Base-by-base conservation (phyloP, 1,140 invertebrate species). In the Acromyrmex heyeri region DNA sequence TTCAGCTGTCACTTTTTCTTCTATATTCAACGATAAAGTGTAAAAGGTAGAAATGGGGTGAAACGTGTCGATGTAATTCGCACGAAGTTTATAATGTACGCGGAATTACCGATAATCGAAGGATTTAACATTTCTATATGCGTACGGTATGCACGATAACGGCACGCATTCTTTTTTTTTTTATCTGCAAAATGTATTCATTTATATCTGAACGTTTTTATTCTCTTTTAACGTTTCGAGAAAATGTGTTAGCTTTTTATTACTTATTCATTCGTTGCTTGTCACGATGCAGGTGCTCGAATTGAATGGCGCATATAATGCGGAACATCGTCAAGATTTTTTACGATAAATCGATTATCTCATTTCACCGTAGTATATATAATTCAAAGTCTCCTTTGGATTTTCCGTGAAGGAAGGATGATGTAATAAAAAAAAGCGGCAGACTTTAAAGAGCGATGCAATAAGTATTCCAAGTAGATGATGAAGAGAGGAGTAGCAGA, bases 381-480 rank as follows among this genome's bases (percentile, higher is more conserved):
- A 34, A 65, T 65, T 10, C 38, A 30, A 44, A 64, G 16, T 53
- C n/a, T 48, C 3, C 62, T 18, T 73, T 34, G 5, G 21, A 27
- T 38, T 24, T 59, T 30, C 38, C 55, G 24, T 6, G 67, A 48
- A 38, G 21, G 21, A 69, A 44, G 16, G 48, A 57, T 44, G 48
- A 55, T 48, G 21, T 50, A 8, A 69, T 69, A 70, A 70, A 82
- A 73, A 70, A 38, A 82, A 18, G 64, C 34, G 1, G n/a, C 53
- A 48, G 21, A n/a, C 14, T 48, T 44, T 73, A 73, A 72, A 16
- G 38, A 73, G 38, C 38, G 62, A 61, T 8, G 48, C 79, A 48
- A 73, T 73, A 82, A 82, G 64, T 82, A 73, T 82, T 82, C 27
- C 38, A 48, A 82, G 79, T 82, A 38, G 38, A 73, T 73, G 38